These are phyloP conservation scores for Drosophila demipolita DNA, from an alignment of 2,888 invertebrate species.

Conservation along the genomic window DNA sequence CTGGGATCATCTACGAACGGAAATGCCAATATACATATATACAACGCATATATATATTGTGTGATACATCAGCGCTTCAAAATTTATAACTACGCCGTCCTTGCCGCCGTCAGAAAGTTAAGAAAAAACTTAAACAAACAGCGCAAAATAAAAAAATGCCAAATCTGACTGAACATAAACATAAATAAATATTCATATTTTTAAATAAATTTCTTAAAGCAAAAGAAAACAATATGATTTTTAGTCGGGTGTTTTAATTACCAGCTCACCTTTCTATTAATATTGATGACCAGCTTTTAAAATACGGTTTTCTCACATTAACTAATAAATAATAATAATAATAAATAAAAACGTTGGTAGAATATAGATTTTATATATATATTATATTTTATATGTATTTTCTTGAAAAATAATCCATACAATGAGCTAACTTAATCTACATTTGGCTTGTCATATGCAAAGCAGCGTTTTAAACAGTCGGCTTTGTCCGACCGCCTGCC, in stretches of 20 bases:
- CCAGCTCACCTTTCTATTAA: not conserved
- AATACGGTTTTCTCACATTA: no score
- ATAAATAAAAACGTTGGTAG: not conserved
- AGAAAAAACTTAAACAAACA: not conserved
- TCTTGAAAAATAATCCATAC: not conserved
- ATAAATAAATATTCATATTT: not conserved
- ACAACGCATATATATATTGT: constrained; percentile 47
- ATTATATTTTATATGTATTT: not conserved
- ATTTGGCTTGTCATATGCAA: not conserved
- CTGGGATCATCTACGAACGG: constrained; percentile 57
- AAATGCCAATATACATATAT: constrained; percentile 66
- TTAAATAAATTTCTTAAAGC: no score
- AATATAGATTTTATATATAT: not conserved
- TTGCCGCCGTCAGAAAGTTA: not conserved
- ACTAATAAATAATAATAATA: not conserved
- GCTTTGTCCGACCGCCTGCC: not conserved
- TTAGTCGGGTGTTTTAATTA: not conserved
- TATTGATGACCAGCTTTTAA: not conserved
- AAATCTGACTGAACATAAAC: not conserved
- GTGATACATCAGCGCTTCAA: constrained; percentile 15
- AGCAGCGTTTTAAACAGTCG: not conserved
- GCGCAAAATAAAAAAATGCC: not conserved
- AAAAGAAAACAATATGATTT: not conserved
- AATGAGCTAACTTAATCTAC: not conserved
- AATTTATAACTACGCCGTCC: constrained; percentile 18